Conservation (phyloP, 1,140 invertebrate genomes). For the Bombus soroeensis region DNA sequence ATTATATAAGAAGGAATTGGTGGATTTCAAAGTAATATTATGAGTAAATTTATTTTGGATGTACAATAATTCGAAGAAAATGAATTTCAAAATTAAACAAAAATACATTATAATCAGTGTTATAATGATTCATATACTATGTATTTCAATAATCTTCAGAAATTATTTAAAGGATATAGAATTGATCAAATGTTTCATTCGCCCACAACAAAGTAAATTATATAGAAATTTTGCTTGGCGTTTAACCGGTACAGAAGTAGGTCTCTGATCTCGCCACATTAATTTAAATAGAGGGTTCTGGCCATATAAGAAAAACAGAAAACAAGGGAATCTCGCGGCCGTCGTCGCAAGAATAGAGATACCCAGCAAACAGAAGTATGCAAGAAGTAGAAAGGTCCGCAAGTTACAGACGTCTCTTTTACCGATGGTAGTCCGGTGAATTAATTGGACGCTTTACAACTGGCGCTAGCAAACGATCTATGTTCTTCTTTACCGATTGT, state of each 20-base stretch:
- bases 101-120: not conserved
- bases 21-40: too few relatives aligned
- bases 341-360: not conserved
- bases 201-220: not conserved
- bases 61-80: not conserved
- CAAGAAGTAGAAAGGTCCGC: not conserved
- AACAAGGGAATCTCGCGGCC: slow-evolving; percentile 18
- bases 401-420: not conserved
- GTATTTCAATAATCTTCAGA: not conserved
- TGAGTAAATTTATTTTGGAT: not conserved
- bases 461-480: slow-evolving; percentile 26
- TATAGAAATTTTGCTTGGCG: not conserved
- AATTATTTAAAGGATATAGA: not conserved
- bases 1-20: too few relatives aligned
- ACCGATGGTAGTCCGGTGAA: not conserved
- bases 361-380: not conserved
- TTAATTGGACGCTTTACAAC: not conserved
- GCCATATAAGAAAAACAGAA: slow-evolving; percentile 1
- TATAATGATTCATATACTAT: not conserved
- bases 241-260: too few relatives aligned
- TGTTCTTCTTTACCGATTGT: not conserved
- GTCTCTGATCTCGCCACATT: too few relatives aligned
- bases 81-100: not conserved
- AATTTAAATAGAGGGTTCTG: not conserved
- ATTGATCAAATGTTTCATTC: too few relatives aligned